phyloP scores from a whole-genome alignment of 1,140 invertebrate species.

The Schlechtendalia chinensis region DNA sequence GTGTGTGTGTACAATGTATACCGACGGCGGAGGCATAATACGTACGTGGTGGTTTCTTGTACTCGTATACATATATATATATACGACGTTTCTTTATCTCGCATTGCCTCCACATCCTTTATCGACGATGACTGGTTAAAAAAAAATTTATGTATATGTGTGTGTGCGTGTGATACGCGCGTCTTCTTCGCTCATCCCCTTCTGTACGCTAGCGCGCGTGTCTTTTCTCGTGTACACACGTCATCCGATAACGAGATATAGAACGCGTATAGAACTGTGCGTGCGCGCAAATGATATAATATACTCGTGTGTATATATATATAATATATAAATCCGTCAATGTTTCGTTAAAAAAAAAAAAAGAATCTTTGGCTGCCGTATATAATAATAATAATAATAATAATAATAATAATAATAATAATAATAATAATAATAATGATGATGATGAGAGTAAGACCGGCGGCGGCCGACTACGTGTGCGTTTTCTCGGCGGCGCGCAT shows the following conservation, averaged over 20 bases:
- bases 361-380: not conserved
- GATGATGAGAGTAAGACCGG: not conserved
- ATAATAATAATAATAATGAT: no score
- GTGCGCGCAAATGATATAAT: not conserved
- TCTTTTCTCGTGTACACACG: not conserved
- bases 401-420: no score
- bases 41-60: not conserved
- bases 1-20: no score
- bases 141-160: not conserved
- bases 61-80: not conserved
- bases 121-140: not conserved
- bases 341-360: not conserved
- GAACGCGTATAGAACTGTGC: no score
- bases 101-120: not conserved
- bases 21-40: not conserved
- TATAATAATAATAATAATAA: no score
- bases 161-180: not conserved
- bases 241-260: not conserved
- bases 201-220: no score
- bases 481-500: not conserved
- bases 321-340: not conserved
- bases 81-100: not conserved
- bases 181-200: no score
- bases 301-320: no score
- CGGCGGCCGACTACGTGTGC: not conserved